Evolutionary conservation across 2,113 vertebrate genomes (phyloP).

Genomic region (Xiphophorus hellerii): DNA sequence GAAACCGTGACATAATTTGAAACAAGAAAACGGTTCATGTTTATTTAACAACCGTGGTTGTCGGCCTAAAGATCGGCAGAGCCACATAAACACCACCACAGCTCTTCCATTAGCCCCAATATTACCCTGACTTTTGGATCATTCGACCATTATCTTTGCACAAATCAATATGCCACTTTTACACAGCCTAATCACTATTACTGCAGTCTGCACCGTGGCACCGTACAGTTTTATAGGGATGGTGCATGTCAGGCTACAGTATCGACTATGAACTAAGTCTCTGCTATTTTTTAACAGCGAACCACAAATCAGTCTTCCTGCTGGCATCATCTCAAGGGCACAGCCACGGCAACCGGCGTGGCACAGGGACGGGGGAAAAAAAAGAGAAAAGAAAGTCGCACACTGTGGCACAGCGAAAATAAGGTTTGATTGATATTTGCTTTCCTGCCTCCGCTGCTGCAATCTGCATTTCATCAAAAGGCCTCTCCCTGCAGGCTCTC

Average conservation of each 20-base stretch:
- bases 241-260: background rate
- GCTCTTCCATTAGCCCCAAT: background rate
- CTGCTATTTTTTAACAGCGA: background rate
- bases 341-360: constrained; percentile 14
- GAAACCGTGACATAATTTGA: background rate
- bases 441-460: constrained; percentile 10
- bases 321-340: constrained; percentile 34
- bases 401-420: constrained; percentile 15
- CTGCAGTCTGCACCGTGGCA: background rate
- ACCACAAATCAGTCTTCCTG: constrained; percentile 4
- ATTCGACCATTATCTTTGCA: background rate
- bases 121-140: background rate
- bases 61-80: background rate
- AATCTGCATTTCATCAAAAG: constrained; percentile 53
- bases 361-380: background rate
- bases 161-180: background rate
- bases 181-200: background rate
- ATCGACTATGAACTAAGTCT: background rate
- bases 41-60: background rate
- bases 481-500: constrained; percentile 23
- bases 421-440: constrained; percentile 14
- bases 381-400: background rate
- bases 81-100: background rate
- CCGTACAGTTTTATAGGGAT: constrained; percentile 1
- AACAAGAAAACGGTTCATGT: background rate